Percentiles rank a stretch among this genome's conserved stretches.
phyloP scores from a whole-genome alignment of 2,888 invertebrate species.

The Entomobrya multifasciata region DNA sequence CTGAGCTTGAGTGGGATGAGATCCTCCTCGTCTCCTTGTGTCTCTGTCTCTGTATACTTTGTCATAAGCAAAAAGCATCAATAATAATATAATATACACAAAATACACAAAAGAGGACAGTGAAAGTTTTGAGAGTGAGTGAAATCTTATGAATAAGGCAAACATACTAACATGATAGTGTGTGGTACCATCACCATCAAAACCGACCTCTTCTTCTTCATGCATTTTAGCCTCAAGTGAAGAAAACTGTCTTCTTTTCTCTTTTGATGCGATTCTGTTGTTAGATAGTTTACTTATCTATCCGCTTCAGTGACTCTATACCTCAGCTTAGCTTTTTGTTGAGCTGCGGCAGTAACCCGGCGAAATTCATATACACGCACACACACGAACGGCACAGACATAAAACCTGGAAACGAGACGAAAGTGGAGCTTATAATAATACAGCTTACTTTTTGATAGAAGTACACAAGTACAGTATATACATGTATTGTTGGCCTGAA shows the following conservation, averaged over 20 bases:
- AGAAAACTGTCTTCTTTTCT: constrained; percentile 66
- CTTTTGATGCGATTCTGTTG: constrained; percentile 71
- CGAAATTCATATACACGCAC: constrained; percentile 63
- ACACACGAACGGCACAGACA: too few relatives aligned
- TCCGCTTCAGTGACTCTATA: constrained; percentile 68
- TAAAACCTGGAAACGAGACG: not conserved
- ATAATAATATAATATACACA: constrained; percentile 39
- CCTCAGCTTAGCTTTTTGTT: too few relatives aligned
- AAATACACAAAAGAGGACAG: not conserved
- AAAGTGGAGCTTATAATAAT: constrained; percentile 4
- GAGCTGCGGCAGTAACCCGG: constrained; percentile 44
- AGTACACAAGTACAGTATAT: not conserved
- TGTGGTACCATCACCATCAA: not conserved
- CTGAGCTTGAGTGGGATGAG: too few relatives aligned
- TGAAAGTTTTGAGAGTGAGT: not conserved
- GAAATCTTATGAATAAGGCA: constrained; percentile 25
- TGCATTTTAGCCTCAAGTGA: constrained; percentile 62
- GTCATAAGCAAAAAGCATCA: constrained; percentile 27
- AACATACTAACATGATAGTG: not conserved
- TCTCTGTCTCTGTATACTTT: constrained; percentile 11
- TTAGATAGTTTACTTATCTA: constrained; percentile 71
- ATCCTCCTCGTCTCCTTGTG: not conserved
- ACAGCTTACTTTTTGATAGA: not conserved
- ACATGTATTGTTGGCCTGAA: too few relatives aligned
- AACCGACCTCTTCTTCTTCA: too few relatives aligned